Evolutionary conservation across 2,797 vertebrate species (phyloP).

Genomic region (Catostomus latipinnis): DNA sequence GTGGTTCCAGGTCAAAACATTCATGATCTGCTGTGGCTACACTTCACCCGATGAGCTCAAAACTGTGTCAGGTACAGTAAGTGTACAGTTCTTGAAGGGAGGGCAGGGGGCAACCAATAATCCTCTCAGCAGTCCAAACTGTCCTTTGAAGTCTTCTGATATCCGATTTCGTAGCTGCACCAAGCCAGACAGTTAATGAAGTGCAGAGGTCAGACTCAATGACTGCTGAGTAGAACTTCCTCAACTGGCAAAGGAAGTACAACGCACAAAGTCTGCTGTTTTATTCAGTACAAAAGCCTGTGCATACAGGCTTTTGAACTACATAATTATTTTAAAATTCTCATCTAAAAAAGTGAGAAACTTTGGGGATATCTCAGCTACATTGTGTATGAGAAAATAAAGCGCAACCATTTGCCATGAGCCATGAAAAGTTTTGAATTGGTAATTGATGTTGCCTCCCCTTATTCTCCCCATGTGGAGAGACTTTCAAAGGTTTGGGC

Average conservation of each 20-base stretch:
- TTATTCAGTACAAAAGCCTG: not conserved
- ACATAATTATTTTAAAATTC: too few species aligned
- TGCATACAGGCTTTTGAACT: too few species aligned
- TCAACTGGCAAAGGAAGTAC: too few species aligned
- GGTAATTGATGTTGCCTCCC: conserved; percentile 6
- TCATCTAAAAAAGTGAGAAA: not conserved
- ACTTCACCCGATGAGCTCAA: conserved; percentile 79
- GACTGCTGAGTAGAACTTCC: too few species aligned
- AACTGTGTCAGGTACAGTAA: conserved; percentile 78
- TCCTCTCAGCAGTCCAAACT: too few species aligned
- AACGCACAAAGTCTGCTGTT: not conserved
- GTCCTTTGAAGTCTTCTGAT: too few species aligned
- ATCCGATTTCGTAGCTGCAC: too few species aligned
- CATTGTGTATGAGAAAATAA: not conserved
- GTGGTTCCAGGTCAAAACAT: conserved; percentile 84
- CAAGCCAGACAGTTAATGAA: too few species aligned
- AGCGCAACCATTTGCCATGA: not conserved
- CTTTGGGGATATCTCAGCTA: too few species aligned
- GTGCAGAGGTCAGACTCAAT: too few species aligned
- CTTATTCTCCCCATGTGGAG: conserved; percentile 46
- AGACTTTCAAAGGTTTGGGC: conserved; percentile 68
- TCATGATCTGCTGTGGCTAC: conserved; percentile 84
- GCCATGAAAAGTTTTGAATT: not conserved
- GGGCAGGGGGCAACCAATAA: too few species aligned
- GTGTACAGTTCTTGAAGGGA: too few species aligned